These are phyloP conservation scores for Dryas iulia DNA, from an alignment of 1,140 invertebrate genomes.

Conservation along the genomic window DNA sequence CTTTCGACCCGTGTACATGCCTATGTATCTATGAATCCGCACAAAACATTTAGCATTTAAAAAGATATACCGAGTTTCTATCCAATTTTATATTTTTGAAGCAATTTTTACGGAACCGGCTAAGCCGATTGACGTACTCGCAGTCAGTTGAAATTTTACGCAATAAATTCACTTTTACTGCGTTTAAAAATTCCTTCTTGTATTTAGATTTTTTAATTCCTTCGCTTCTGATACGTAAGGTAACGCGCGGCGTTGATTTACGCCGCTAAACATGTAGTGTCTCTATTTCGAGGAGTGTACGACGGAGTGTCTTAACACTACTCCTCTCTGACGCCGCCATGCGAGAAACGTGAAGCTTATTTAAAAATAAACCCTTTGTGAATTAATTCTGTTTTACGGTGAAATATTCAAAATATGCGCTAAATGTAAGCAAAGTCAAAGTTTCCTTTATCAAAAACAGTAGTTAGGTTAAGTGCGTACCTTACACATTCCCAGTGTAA, in stretches of 20 bases:
- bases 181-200: not conserved
- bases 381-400: not conserved
- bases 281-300: no score
- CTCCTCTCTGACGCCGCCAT: no score
- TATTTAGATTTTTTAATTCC: no score
- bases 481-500: conserved; percentile 23
- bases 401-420: conserved; percentile 17
- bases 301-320: no score
- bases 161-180: not conserved
- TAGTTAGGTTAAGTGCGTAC: conserved; percentile 14
- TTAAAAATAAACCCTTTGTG: no score
- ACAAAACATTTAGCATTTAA: no score
- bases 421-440: conserved; percentile 8
- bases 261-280: no score
- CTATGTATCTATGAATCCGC: no score
- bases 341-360: no score
- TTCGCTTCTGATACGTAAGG: no score
- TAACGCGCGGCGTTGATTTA: no score
- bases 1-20: not conserved
- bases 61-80: not conserved
- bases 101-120: not conserved
- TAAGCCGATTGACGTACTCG: not conserved
- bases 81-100: not conserved
- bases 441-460: conserved; percentile 24
- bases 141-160: not conserved